Base-by-base conservation (phyloP, 2,113 vertebrate species). In the Dasyornis broadbenti region DNA sequence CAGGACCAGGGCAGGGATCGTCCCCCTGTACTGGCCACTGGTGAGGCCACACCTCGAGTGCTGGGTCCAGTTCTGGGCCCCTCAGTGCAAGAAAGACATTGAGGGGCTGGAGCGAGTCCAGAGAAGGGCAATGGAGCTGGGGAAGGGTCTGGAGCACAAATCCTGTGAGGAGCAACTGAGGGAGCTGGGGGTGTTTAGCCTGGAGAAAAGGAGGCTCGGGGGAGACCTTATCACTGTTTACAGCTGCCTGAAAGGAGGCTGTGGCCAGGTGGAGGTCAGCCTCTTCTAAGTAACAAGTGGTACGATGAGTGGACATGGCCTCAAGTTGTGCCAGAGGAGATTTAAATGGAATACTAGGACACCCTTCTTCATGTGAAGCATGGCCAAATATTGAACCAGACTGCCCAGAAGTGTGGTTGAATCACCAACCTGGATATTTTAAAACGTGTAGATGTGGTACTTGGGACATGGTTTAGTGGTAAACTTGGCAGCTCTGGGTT, bases 231-330 rank as follows among this genome's bases (percentile, higher is more conserved):
- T 16, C 23, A 19, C 8, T 70, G 10, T 4, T 3, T 5, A 23
- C 6, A 31, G 0, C 6, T 72, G 1, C 23, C 64, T 50, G 42
- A 18, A 20, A n/a, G 33, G 37, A 71, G 24, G 1, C 0, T 37
- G 9, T 71, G 22, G 1, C 10, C 28, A 18, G 16, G 11, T 52
- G 8, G 1, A 4, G 1, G 5, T 78, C 15, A 2, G 33, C 33
- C 15, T 65, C n/a, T 78, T 57, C 22, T 13, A 66, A 24, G 23
- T 39, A 28, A n/a, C 10, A n/a, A 8, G 28, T 4, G 24, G 2
- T 33, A 35, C 28, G 9, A 50, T 12, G 6, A 45, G 53, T 60
- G 33, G 39, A 39, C 40, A 18, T 39, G 8, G 5, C 24, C 39
- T 60, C 45, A 39, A 3, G 22, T 13, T 71, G 17, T 33, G 4